A percentile compares a stretch with the other conserved stretches of the same genome.
These are phyloP conservation scores for Axea sp. DNA, from an alignment of 2,888 invertebrate species.

Conservation along the genomic window DNA sequence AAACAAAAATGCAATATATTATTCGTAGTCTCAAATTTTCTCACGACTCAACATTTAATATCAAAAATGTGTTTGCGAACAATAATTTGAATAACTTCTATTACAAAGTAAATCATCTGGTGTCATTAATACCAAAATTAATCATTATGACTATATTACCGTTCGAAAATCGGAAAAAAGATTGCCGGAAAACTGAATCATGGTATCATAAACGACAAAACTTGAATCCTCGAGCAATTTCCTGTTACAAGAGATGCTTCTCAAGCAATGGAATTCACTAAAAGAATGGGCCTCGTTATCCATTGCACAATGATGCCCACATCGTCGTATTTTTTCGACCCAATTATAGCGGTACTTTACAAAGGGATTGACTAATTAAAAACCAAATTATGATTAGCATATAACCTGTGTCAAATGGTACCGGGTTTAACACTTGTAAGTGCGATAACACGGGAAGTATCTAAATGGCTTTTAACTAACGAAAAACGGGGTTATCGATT, in stretches of 20 bases:
- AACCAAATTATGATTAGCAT: conserved; percentile 20
- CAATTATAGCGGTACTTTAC: conserved; percentile 34
- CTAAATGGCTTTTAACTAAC: conserved; percentile 57
- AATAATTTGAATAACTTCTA: neutral
- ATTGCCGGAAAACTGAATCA: no score
- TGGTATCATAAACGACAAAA: no score
- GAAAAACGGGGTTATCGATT: conserved; percentile 62
- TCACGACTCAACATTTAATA: neutral
- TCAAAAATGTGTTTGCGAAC: neutral
- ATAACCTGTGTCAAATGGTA: conserved; percentile 13
- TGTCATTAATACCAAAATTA: neutral
- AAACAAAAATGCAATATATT: conserved; percentile 17
- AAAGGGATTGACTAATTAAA: conserved; percentile 43
- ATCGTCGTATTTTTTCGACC: conserved; percentile 20
- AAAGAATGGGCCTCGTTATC: conserved; percentile 20
- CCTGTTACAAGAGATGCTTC: no score
- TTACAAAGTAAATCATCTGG: no score
- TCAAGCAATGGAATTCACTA: neutral
- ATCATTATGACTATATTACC: neutral
- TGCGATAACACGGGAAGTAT: conserved; percentile 38
- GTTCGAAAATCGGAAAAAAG: no score
- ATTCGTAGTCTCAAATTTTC: conserved; percentile 1
- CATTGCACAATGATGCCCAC: conserved; percentile 28
- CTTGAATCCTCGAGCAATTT: conserved; percentile 6
- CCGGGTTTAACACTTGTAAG: conserved; percentile 37